Evolutionary conservation across 2,888 invertebrate genomes (phyloP), one percentile per base, ranked within the genome.

Genomic region (Augiades crinisus): DNA sequence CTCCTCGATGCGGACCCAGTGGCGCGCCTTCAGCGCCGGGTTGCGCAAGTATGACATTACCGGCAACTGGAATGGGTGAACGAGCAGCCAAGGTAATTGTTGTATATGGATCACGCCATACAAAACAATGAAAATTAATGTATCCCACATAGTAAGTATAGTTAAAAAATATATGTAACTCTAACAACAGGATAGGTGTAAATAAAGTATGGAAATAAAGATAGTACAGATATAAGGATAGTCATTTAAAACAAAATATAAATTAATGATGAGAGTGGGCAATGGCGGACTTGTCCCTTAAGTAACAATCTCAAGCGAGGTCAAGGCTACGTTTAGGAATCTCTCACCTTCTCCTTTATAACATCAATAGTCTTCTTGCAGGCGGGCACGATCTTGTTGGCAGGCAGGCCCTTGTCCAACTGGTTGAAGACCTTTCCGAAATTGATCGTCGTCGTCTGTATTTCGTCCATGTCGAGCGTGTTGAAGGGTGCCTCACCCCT

Each of bases 1-100:
- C 10, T 91, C 91, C 69, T 97, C 96, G 36, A 98, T 94, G 68
- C 92, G 91, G n/a, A 93, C 90, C 97, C 97, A 97, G 73, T 98
- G 98, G 0, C 97, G 92, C 45, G 91, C 87, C 68, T 94, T 94
- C 43, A 98, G 78, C 13, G 94, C 91, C 0, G 95, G 95, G 82
- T 96, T 98, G 44, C 96, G 91, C 27, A 98, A 83, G 68, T 95
- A 95, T 1, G 94, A 92, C 62, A 98, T 93, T 2, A 95, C 93
- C 0, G 96, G 95, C 44, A 96, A 70, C 92, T 93, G 68, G 56
- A 78, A 5, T 22, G n/a, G n/a, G n/a, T n/a, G n/a, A n/a, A n/a
- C n/a, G n/a, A n/a, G n/a, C n/a, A n/a, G n/a, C n/a, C n/a, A n/a
- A n/a, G n/a, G n/a, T n/a, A n/a, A n/a, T n/a, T n/a, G n/a, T n/a